These are phyloP conservation scores for Nebria ingens DNA, from an alignment of 1,140 invertebrate genomes.

Conservation along the genomic window DNA sequence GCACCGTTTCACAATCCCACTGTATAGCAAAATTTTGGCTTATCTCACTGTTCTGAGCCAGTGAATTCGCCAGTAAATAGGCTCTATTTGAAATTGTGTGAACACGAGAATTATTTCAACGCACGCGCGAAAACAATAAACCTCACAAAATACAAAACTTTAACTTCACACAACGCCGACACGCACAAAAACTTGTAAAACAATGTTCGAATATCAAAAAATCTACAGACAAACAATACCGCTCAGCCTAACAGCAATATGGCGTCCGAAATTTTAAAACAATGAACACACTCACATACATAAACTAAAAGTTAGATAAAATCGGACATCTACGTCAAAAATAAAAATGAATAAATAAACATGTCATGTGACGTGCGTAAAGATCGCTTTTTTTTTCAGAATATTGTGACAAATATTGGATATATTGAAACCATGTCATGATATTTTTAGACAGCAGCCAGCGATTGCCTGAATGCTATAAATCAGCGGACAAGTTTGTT, in stretches of 20 bases:
- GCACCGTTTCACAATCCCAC: neutral
- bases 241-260: too few relatives aligned
- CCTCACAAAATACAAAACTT: neutral
- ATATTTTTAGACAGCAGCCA: neutral
- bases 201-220: too few relatives aligned
- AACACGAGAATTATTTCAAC: neutral
- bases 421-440: conserved; percentile 6
- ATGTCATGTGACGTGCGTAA: too few relatives aligned
- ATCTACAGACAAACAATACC: neutral
- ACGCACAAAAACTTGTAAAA: neutral
- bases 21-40: neutral
- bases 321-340: neutral
- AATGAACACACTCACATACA: neutral
- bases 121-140: neutral
- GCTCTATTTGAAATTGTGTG: neutral
- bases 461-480: neutral
- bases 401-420: too few relatives aligned
- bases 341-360: neutral
- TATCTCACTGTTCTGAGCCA: neutral
- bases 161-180: neutral
- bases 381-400: too few relatives aligned
- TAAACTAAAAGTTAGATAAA: neutral
- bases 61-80: neutral
- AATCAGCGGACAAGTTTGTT: conserved; percentile 5
- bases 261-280: neutral